These are phyloP conservation scores for Onychostruthus taczanowskii DNA, from an alignment of 2,113 vertebrate genomes.

Conservation along the genomic window DNA sequence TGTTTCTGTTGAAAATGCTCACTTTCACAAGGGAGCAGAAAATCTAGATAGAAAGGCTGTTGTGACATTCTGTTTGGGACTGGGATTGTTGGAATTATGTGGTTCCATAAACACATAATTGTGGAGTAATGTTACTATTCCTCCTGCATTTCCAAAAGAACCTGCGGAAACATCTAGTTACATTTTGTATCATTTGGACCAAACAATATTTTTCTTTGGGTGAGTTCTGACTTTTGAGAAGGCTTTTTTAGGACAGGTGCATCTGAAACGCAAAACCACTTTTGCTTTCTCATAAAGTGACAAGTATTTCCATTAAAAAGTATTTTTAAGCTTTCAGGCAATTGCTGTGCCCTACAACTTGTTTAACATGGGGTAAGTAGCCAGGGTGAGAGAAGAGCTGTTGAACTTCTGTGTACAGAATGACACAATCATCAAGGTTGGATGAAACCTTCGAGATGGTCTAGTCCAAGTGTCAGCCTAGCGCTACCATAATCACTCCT, in stretches of 20 bases:
- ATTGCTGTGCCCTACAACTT: not conserved
- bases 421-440: not conserved
- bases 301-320: not conserved
- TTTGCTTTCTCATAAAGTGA: not conserved
- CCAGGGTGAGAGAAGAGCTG: not conserved
- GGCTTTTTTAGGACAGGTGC: not conserved
- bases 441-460: not conserved
- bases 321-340: not conserved
- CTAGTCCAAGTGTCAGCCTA: not conserved
- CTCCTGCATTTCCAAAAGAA: not conserved
- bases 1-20: not conserved
- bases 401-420: not conserved
- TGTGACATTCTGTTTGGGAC: not conserved
- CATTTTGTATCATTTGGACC: not conserved
- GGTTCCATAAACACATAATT: not conserved
- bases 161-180: not conserved
- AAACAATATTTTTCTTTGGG: not conserved
- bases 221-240: not conserved
- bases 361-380: not conserved
- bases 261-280: not conserved
- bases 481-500: not conserved
- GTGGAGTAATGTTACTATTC: not conserved
- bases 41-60: not conserved
- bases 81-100: not conserved
- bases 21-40: not conserved